Conservation (phyloP, 1,140 invertebrate species). For the Lutraria rhynchaena region DNA sequence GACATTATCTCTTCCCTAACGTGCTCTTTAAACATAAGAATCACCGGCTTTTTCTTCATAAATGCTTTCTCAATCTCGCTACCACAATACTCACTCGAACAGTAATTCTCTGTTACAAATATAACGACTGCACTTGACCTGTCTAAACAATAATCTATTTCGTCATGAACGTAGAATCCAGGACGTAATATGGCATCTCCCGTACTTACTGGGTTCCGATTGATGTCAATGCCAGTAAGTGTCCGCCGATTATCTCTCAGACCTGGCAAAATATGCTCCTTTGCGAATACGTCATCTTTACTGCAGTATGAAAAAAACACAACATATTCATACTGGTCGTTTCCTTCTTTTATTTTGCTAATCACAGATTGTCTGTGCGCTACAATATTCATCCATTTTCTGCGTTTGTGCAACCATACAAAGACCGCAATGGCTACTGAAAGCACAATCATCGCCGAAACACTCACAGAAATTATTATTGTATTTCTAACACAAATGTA, state of each 20-base stretch:
- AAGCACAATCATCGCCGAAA: not conserved
- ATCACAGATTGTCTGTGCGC: not conserved
- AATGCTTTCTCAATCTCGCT: conserved; percentile 6
- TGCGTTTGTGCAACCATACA: too few species aligned
- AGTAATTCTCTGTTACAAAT: not conserved
- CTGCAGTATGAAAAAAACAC: conserved; percentile 8
- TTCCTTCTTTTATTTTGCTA: not conserved
- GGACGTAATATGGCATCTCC: conserved; percentile 10
- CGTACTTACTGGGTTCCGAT: conserved; percentile 14
- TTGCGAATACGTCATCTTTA: conserved; percentile 12
- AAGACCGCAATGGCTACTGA: too few species aligned
- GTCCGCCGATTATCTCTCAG: not conserved
- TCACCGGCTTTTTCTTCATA: conserved; percentile 4
- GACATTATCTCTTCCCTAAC: not conserved
- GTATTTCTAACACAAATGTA: not conserved
- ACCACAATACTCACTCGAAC: not conserved
- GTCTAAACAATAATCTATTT: not conserved
- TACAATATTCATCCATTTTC: too few species aligned
- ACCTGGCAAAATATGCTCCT: not conserved
- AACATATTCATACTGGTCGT: not conserved
- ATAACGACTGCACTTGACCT: conserved; percentile 2
- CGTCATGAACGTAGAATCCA: conserved; percentile 17
- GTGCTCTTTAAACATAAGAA: conserved; percentile 27
- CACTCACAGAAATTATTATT: not conserved
- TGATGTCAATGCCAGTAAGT: conserved; percentile 1